Evolutionary conservation across 2,888 invertebrate species (phyloP), one percentile per base, ranked within the genome.

Genomic region (Coenonympha arcania): DNA sequence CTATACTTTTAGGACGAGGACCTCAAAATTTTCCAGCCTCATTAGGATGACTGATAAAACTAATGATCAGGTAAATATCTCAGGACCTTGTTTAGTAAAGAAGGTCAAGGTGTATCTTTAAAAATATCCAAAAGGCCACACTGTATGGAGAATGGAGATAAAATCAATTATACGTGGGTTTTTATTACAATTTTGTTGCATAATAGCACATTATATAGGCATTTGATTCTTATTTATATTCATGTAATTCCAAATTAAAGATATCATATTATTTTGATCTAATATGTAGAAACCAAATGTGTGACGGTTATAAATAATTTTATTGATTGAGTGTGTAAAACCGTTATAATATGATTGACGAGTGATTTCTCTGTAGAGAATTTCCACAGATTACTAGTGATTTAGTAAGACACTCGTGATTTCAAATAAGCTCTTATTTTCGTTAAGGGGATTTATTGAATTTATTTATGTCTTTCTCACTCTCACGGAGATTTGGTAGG

Each of bases 91-190:
- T 43, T 24, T 24, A 43, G 33, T 28, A 44, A 51, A 54, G 40
- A 51, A 48, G 48, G 54, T 54, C 54, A 54, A 54, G 54, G 51
- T 51, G 28, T 36, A 24, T 8, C 33, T 48, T 54, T 51, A 36
- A 50, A 51, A 51, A 31, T 40, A 36, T 37, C 26, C 22, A 13
- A 45, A 51, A 48, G 43, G 30, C 51, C 40, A 48, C 11, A 37
- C 3, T 9, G n/a, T 3, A n/a, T 19, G n/a, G 4, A 4, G 6
- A 15, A 39, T 22, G 39, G 15, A 39, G 34, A 48, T 44, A 11
- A 47, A 47, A 39, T 28, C 34, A 6, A 28, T 8, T 4, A n/a
- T n/a, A 26, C 30, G 51, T 51, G 28, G 33, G 39, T 16, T 39
- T 52, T 43, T 48, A 43, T 43, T 39, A 18, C 36, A 33, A 13